These are phyloP conservation scores for Homarus gammarus DNA, from an alignment of 2,888 invertebrate species.

Conservation along the genomic window DNA sequence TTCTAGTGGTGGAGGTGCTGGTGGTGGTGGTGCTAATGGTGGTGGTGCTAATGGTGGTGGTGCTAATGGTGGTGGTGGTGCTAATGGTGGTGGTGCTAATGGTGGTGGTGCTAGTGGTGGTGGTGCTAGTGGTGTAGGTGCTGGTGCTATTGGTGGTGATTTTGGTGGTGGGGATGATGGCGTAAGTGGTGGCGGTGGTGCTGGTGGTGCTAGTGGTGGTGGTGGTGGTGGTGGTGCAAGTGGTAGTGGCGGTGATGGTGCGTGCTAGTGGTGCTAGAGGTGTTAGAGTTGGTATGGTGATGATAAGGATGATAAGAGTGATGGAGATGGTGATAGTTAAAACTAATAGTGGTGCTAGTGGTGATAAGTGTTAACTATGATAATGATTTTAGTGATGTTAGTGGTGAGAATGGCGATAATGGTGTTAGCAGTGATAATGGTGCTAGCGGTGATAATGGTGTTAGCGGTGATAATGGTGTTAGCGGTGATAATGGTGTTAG, in stretches of 20 bases:
- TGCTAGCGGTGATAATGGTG: too few relatives aligned
- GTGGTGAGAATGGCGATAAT: too few relatives aligned
- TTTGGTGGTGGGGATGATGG: slow-evolving; percentile 24
- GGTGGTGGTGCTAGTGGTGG: background rate
- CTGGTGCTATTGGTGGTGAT: background rate
- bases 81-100: background rate
- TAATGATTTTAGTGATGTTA: background rate
- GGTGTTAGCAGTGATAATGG: too few relatives aligned
- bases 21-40: background rate
- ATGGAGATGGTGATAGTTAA: background rate
- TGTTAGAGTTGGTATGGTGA: background rate
- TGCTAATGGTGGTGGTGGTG: background rate
- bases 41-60: background rate
- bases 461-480: too few relatives aligned
- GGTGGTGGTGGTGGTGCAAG: background rate
- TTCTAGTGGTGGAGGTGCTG: slow-evolving; percentile 15
- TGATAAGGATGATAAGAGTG: background rate
- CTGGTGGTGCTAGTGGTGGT: background rate
- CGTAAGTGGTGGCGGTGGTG: slow-evolving; percentile 5
- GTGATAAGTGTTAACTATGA: too few relatives aligned
- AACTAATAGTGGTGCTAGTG: background rate
- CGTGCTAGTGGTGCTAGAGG: background rate
- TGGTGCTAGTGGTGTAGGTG: background rate
- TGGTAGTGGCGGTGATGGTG: background rate
- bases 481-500: too few relatives aligned